Base-by-base conservation (phyloP, 2,113 vertebrate genomes). In the Hemicordylus capensis region DNA sequence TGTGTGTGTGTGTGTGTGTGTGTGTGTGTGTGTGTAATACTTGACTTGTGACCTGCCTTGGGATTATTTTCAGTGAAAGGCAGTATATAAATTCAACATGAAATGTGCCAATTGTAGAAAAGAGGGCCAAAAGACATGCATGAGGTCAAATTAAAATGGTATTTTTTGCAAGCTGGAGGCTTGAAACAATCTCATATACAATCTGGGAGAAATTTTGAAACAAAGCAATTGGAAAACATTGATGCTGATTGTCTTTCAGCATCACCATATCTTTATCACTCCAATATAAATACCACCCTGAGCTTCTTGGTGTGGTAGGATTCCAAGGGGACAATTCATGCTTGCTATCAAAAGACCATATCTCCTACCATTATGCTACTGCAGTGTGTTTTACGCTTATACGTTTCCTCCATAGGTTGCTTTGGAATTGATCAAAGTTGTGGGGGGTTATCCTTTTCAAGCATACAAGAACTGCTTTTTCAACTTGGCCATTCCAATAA, bases 391-490 rank as follows among this genome's bases (percentile, higher is more conserved):
- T 34, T 85, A 63, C 56, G 39, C 69, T 39, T 19, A 7, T 24
- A 12, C 0, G 73, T 61, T 6, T 66, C 89, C 90, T 82, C 48
- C 86, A 22, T 93, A 99, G 99, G 98, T 99, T 95, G 97, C 98
- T 11, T 83, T 99, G 87, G 99, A 99, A 94, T 92, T 99, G 91
- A 97, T 99, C 72, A 99, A 99, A 93, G 95, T 99, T 81, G 97
- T 97, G 69, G 98, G 96, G 88, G 96, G 96, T 67, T 97, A 97
- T 78, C 94, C 95, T 39, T 98, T 98, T 94, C 97, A 98, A 87
- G 97, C 97, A 3, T 98, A 98, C 89, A 99, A 97, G 93, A 99
- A 99, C 96, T 99, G 98, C 95, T 99, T 99, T 93, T 97, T 99
- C 83, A 99, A 99, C 92, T 94, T 99, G 95, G 99, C 98, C 90